Base-by-base conservation (phyloP, 1,140 invertebrate genomes). In the Pogonognathellus flavescens region DNA sequence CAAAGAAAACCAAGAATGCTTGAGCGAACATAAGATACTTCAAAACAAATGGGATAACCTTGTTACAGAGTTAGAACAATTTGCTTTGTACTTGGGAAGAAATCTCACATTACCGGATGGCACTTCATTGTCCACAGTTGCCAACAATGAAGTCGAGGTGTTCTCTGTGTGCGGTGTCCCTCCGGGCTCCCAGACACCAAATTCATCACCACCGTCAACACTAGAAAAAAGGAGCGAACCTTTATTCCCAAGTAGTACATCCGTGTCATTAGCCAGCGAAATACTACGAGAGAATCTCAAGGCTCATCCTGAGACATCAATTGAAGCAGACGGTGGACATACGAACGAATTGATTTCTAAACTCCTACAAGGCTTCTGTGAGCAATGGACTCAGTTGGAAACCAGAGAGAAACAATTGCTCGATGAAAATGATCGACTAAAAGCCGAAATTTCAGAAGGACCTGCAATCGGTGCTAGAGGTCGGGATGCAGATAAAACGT, bases 1-100 rank as follows among this genome's bases (percentile, higher is more conserved):
- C 6, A 90, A 92, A 62, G 89, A 88, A 14, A 88, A 53, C 80
- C 84, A 88, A 84, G 66, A 84, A n/a, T 70, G 76, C 57, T 31
- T 86, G 8, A 52, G 22, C 9, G 86, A 89, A 55, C 25, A 82
- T 22, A 81, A 57, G 25, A 14, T 53, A 16, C 57, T 88, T 16
- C 66, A 87, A 66, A 84, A 89, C 25, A 87, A 88, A 52, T 88
- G 88, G 86, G 85, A 89, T 57, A 57, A 55, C 14, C 80, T 89
- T 9, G 86, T 87, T 49, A 80, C 55, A 59, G 87, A 87, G 76
- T 60, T 89, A 82, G 87, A 87, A 18, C 84, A 88, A 41, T 86
- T 87, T 57, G 87, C 82, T 8, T 53, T 49, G 31, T 50, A 81
- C 60, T n/a, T 85, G 20, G 76, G 82, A 6, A 84, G 85, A 62